Evolutionary conservation across 2,797 vertebrate species (phyloP).

Genomic region (Cygnus olor): DNA sequence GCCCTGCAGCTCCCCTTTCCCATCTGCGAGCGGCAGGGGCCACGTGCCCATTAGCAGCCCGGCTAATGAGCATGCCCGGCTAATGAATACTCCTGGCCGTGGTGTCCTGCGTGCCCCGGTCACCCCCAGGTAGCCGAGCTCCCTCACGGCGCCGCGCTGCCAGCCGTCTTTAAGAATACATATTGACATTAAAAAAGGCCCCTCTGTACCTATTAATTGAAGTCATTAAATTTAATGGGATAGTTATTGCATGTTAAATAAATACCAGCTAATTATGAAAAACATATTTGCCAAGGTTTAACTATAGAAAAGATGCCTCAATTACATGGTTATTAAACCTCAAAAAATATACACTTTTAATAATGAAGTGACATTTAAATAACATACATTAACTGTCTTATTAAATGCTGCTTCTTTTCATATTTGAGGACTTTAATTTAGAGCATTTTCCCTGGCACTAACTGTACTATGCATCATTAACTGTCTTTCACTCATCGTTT

Average conservation of each 20-base stretch:
- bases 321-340: constrained; percentile 80
- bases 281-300: constrained; percentile 78
- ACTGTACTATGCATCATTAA: constrained; percentile 49
- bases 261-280: constrained; percentile 81
- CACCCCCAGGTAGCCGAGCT: neutral
- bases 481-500: constrained; percentile 65
- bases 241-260: constrained; percentile 78
- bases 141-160: fast-evolving
- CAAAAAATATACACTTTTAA: constrained; percentile 72
- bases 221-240: constrained; percentile 78
- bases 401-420: constrained; percentile 72
- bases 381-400: constrained; percentile 73
- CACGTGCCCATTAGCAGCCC: neutral
- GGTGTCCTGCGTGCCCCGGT: neutral
- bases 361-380: constrained; percentile 72
- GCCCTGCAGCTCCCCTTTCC: neutral
- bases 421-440: constrained; percentile 64
- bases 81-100: neutral
- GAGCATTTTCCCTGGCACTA: constrained; percentile 47
- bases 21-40: fast-evolving
- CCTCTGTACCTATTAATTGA: constrained; percentile 70
- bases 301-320: constrained; percentile 76
- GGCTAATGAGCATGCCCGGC: neutral
- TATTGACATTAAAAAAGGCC: constrained; percentile 57
- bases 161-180: neutral